A percentile compares a stretch with the other conserved stretches of the same genome.
These are phyloP conservation scores for Staurois parvus DNA, from an alignment of 2,797 vertebrate species.

Conservation along the genomic window DNA sequence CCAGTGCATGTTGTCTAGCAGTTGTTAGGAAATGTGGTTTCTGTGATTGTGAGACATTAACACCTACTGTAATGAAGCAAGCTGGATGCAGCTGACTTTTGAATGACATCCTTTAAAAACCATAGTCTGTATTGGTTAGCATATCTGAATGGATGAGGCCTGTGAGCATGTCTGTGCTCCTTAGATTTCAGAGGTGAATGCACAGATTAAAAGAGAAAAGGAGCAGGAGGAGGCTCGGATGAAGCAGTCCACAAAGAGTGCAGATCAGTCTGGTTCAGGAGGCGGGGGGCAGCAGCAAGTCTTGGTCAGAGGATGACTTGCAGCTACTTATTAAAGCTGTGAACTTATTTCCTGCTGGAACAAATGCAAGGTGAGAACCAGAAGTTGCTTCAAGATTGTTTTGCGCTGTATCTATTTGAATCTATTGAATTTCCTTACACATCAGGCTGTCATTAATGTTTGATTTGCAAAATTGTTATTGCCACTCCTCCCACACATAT, in stretches of 20 bases:
- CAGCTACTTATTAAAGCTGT: constrained; percentile 98
- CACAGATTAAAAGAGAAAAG: constrained; percentile 87
- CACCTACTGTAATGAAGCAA: too few relatives aligned
- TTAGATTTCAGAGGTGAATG: constrained; percentile 92
- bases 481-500: too few relatives aligned
- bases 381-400: not conserved
- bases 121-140: not conserved
- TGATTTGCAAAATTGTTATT: too few relatives aligned
- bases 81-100: too few relatives aligned
- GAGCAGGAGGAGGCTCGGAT: constrained; percentile 91
- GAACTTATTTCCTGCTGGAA: constrained; percentile 97
- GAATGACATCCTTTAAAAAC: too few relatives aligned
- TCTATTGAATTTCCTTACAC: too few relatives aligned
- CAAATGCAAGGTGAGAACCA: constrained; percentile 88
- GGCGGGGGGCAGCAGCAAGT: constrained; percentile 81
- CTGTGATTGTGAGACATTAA: not conserved
- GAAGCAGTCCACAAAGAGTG: constrained; percentile 84
- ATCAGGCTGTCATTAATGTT: too few relatives aligned
- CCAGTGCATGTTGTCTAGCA: too few relatives aligned
- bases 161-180: not conserved
- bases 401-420: not conserved
- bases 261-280: constrained; percentile 85
- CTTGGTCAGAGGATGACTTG: constrained; percentile 95
- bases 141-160: not conserved
- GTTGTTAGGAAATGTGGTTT: not conserved